Percentiles rank a stretch among this genome's conserved stretches.
Evolutionary conservation across 1,140 invertebrate species (phyloP).

Genomic region (Euura lappo): DNA sequence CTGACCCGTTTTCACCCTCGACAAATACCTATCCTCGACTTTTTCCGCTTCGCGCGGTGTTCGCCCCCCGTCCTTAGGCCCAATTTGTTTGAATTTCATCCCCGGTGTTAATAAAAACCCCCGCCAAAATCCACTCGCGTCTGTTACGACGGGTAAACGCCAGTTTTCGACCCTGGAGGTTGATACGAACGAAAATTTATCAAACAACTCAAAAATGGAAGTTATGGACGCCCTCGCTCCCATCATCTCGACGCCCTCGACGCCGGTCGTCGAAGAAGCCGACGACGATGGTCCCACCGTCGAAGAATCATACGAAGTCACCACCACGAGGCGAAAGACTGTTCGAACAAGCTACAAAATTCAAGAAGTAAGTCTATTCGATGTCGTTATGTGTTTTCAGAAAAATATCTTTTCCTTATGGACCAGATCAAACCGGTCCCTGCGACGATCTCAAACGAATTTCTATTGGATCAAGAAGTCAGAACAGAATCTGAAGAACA

Average conservation of each 20-base stretch:
- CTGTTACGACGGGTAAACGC: constrained; percentile 1
- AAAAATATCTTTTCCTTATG: no score
- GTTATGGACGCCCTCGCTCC: constrained; percentile 47
- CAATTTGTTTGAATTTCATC: no score
- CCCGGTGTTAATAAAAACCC: no score
- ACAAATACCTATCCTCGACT: neutral
- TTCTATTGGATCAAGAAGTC: no score
- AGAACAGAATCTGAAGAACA: no score
- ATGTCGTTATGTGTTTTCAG: no score
- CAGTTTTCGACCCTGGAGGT: constrained; percentile 22
- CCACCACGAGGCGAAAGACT: constrained; percentile 67
- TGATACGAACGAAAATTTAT: constrained; percentile 20
- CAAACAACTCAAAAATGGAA: constrained; percentile 42
- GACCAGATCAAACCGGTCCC: no score
- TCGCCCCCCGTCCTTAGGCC: neutral
- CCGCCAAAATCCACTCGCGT: neutral
- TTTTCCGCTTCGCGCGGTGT: neutral
- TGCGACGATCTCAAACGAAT: no score
- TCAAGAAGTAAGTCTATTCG: constrained; percentile 65
- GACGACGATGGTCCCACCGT: constrained; percentile 49
- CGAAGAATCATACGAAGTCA: constrained; percentile 65
- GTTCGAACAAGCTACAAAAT: constrained; percentile 70
- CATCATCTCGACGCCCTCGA: constrained; percentile 34
- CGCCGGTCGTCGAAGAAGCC: constrained; percentile 48
- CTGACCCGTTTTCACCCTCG: no score